phyloP scores from a whole-genome alignment of 1,140 invertebrate genomes.

The Trichonephila inaurata region DNA sequence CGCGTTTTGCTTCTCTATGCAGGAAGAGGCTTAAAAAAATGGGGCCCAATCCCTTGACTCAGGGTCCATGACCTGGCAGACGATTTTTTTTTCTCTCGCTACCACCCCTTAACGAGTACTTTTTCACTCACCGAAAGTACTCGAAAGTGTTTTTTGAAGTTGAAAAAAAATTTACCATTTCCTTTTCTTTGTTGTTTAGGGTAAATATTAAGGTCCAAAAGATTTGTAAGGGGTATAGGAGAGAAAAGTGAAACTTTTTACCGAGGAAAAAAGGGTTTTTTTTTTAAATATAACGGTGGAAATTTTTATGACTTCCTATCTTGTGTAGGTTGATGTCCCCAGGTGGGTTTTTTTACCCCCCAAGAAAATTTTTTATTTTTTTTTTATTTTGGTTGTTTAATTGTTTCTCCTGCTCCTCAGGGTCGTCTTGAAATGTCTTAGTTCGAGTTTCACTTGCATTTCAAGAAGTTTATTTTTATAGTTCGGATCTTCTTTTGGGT shows the following conservation, averaged over 20 bases:
- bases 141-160: background rate
- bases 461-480: background rate
- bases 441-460: background rate
- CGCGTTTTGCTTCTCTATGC: background rate
- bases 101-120: background rate
- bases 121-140: background rate
- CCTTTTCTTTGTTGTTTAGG: slow-evolving; percentile 41
- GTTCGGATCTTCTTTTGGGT: background rate
- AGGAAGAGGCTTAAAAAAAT: background rate
- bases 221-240: background rate
- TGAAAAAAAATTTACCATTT: slow-evolving; percentile 7
- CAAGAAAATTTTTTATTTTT: background rate
- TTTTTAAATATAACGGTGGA: background rate
- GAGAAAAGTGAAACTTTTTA: slow-evolving; percentile 34
- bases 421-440: background rate
- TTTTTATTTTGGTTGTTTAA: background rate
- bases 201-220: slow-evolving; percentile 55
- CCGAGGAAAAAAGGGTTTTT: slow-evolving; percentile 1
- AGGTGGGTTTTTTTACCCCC: background rate
- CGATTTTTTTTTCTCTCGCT: background rate
- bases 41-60: slow-evolving; percentile 5
- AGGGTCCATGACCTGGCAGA: background rate
- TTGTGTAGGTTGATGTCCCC: slow-evolving; percentile 51
- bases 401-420: background rate
- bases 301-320: slow-evolving; percentile 10